Conservation (phyloP, 2,888 invertebrate species). For the Nomada flava region DNA sequence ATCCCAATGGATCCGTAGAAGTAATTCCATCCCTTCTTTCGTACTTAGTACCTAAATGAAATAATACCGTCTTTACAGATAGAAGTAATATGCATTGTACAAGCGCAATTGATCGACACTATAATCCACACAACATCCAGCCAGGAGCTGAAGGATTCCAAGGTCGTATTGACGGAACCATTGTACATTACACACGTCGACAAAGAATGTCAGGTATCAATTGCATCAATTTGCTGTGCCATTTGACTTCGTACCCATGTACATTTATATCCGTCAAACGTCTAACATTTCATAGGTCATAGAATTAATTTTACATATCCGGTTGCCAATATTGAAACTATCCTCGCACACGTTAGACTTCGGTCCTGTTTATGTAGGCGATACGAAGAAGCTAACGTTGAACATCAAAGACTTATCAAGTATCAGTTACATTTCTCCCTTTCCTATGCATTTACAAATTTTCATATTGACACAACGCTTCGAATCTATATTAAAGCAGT, state of each 20-base stretch:
- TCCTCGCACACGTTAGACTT: slow-evolving; percentile 72
- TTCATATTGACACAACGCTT: not conserved
- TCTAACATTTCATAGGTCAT: slow-evolving; percentile 64
- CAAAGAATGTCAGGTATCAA: slow-evolving; percentile 43
- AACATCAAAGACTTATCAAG: slow-evolving; percentile 71
- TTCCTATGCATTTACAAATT: not conserved
- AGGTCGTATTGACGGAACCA: slow-evolving; percentile 30
- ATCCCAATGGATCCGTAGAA: slow-evolving; percentile 30
- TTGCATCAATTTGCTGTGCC: not conserved
- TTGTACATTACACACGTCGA: slow-evolving; percentile 47
- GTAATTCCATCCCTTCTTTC: slow-evolving; percentile 16
- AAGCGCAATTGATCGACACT: slow-evolving; percentile 49
- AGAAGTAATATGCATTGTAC: slow-evolving; percentile 55
- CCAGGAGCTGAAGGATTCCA: slow-evolving; percentile 10
- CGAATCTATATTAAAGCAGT: slow-evolving; percentile 44
- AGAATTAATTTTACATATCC: slow-evolving; percentile 69
- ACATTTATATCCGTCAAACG: not conserved
- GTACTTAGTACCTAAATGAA: not conserved
- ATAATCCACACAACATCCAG: slow-evolving; percentile 26
- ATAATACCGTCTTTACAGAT: slow-evolving; percentile 48
- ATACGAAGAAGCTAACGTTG: slow-evolving; percentile 67
- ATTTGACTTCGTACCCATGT: not conserved
- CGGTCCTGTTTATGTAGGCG: slow-evolving; percentile 69
- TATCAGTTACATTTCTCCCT: slow-evolving; percentile 51
- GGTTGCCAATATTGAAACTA: slow-evolving; percentile 69